A percentile compares a stretch with the other conserved stretches of the same genome.
phyloP scores from a whole-genome alignment of 2,888 invertebrate genomes.

The Nephrocerus scutellatus region DNA sequence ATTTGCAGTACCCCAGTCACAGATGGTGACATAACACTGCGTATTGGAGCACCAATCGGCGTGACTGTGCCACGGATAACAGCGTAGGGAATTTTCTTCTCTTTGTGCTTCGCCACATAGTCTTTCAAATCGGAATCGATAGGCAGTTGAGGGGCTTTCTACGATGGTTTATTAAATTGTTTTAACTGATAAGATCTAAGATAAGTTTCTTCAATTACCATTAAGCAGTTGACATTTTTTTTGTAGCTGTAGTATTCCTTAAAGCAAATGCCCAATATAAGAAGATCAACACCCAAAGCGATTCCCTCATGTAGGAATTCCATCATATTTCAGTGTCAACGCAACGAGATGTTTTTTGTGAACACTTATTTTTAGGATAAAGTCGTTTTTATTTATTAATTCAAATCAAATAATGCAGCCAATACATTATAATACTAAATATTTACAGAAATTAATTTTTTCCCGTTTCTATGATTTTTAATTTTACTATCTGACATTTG shows the following conservation, averaged over 20 bases:
- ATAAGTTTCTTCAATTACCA: constrained; percentile 58
- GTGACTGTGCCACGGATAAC: constrained; percentile 69
- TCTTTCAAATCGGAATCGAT: constrained; percentile 59
- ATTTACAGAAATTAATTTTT: too few relatives aligned
- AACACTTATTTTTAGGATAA: too few relatives aligned
- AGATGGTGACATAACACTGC: constrained; percentile 64
- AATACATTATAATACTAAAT: too few relatives aligned
- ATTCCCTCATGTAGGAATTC: constrained; percentile 71
- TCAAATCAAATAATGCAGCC: too few relatives aligned
- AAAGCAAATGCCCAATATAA: constrained; percentile 67
- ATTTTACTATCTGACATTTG: too few relatives aligned
- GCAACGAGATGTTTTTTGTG: too few relatives aligned
- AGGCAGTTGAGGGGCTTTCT: constrained; percentile 65
- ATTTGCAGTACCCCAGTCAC: constrained; percentile 74
- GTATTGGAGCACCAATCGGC: constrained; percentile 67
- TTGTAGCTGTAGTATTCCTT: constrained; percentile 69
- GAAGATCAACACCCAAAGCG: constrained; percentile 65
- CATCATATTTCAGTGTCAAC: constrained; percentile 50
- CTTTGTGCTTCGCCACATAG: constrained; percentile 56
- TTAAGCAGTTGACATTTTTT: constrained; percentile 61
- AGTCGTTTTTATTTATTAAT: too few relatives aligned
- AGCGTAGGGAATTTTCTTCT: constrained; percentile 64
- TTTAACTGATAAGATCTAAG: constrained; percentile 1
- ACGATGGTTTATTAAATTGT: constrained; percentile 9
- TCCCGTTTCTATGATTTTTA: too few relatives aligned